Evolutionary conservation across 2,113 vertebrate species (phyloP).

Genomic region (Sebastes schlegelii): DNA sequence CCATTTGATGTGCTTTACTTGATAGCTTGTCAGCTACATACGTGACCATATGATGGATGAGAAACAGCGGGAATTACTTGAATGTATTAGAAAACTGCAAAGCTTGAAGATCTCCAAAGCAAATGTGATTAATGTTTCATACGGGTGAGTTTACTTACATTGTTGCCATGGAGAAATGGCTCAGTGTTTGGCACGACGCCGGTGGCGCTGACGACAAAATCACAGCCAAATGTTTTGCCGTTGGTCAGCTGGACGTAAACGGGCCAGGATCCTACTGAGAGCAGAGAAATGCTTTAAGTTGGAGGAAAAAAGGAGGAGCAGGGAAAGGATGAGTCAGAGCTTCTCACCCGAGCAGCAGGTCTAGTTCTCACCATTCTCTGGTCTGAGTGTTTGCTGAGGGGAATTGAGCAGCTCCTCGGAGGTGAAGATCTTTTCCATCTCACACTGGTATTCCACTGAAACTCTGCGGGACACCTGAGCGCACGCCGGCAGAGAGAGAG

Average conservation of each 20-base stretch:
- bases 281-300: conserved; percentile 7
- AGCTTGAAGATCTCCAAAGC: not conserved
- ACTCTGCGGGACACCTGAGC: conserved; percentile 88
- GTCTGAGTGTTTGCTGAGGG: conserved; percentile 53
- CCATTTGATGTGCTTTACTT: not conserved
- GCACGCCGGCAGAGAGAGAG: not conserved
- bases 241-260: conserved; percentile 92
- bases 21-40: not conserved
- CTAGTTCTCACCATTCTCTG: conserved; percentile 71
- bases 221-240: conserved; percentile 91
- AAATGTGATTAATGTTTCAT: not conserved
- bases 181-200: conserved; percentile 92
- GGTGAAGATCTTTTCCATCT: conserved; percentile 88
- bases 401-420: conserved; percentile 85
- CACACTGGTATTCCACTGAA: conserved; percentile 90
- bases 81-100: no score
- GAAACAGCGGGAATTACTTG: not conserved
- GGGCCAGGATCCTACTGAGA: conserved; percentile 87
- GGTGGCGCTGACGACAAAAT: conserved; percentile 96
- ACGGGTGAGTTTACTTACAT: conserved; percentile 79
- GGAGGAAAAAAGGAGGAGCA: not conserved
- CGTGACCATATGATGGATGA: not conserved
- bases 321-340: conserved; percentile 11
- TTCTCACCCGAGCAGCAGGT: conserved; percentile 50
- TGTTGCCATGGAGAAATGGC: conserved; percentile 90